Evolutionary conservation across 2,113 vertebrate species (phyloP).

Genomic region (Bufo bufo): DNA sequence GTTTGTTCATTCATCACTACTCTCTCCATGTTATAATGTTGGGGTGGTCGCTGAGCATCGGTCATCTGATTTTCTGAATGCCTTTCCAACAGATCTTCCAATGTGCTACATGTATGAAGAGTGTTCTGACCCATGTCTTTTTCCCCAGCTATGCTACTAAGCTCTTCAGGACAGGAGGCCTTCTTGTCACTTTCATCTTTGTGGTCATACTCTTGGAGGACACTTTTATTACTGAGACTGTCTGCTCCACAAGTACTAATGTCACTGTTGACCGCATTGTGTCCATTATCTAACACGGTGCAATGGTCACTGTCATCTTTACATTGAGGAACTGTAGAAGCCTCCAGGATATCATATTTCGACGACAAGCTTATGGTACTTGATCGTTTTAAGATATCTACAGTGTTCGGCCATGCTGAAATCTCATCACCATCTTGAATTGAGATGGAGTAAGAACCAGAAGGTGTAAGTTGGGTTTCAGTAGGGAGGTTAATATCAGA

Average conservation of each 20-base stretch:
- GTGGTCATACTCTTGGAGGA: neutral
- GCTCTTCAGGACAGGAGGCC: neutral
- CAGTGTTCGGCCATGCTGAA: neutral
- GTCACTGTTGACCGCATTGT: neutral
- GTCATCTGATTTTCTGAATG: neutral
- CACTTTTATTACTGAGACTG: neutral
- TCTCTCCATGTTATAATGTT: neutral
- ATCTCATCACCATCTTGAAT: neutral
- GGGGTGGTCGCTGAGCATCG: neutral
- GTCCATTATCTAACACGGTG: neutral
- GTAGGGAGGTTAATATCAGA: neutral
- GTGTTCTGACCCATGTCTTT: neutral
- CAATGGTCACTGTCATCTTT: neutral
- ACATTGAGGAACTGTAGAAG: neutral
- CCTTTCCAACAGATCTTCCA: neutral
- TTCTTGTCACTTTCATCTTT: neutral
- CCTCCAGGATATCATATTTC: constrained; percentile 18
- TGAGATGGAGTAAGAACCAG: neutral
- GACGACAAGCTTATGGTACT: constrained; percentile 19
- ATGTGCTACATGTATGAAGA: neutral
- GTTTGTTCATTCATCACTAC: neutral
- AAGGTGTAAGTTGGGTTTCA: neutral
- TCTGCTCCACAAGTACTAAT: neutral
- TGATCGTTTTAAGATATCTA: neutral
- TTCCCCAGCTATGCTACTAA: too few relatives aligned